Base-by-base conservation (phyloP, 2,797 vertebrate genomes). In the Myotis myotis region DNA sequence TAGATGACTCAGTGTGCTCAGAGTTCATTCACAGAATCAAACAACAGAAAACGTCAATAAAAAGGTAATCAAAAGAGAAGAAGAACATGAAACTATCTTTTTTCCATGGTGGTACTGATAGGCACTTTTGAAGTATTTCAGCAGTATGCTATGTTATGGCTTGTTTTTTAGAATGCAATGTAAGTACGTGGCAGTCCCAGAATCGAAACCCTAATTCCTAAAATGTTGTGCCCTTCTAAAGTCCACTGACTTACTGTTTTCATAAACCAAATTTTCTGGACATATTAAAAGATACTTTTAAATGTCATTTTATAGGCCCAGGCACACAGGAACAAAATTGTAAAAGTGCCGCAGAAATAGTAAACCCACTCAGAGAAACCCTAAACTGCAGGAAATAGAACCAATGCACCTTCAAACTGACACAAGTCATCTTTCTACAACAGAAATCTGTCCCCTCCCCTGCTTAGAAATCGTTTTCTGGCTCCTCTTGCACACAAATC, bases 221-320 rank as follows among this genome's bases (percentile, higher is more conserved):
- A 78, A 70, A 36, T 72, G 51, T 5, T 81, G n/a, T 89, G 49
- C 36, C 49, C 38, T 74, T 44, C 7, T 53, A 76, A 84, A 64
- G 22, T 68, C 81, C 66, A 72, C 23, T 87, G 68, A 83, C 36
- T 81, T 87, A 79, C 30, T 94, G 36, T 95, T 93, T 92, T 60
- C 71, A 92, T 78, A 85, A 88, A 82, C 33, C 53, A 91, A 87
- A 91, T 76, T 74, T 83, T 88, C 70, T 66, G 84, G 6, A 51
- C 76, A 72, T 49, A 89, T 78, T 68, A 49, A 83, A 82, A 83
- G 23, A n/a, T 49, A 60, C 33, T 81, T 78, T 71, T 5, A n/a
- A 93, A 85, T 55, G 49, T 74, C 7, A 83, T 68, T 79, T 84
- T 87, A 89, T 17, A 87, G 36, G 83, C 60, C 44, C 84, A 72